These are phyloP conservation scores for Dryobota labecula DNA, from an alignment of 2,888 invertebrate genomes.

Conservation along the genomic window DNA sequence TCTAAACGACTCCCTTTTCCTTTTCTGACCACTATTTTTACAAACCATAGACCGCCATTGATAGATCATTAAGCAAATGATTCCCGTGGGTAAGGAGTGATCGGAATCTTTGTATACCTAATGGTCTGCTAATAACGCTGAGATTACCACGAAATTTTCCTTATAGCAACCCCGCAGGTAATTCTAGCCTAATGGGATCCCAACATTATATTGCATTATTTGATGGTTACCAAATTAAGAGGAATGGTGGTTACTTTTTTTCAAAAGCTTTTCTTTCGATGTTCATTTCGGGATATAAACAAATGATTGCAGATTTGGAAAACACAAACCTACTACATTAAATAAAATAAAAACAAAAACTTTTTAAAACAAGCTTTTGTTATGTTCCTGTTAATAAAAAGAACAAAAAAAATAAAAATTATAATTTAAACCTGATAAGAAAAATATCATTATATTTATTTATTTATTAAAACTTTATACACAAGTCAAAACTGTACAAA, in stretches of 20 bases:
- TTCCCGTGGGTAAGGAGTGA: conserved; percentile 59
- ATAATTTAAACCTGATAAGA: too few species aligned
- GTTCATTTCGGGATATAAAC: conserved; percentile 11
- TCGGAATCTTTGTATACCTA: conserved; percentile 64
- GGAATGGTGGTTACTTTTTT: conserved; percentile 16
- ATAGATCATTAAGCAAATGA: conserved; percentile 67
- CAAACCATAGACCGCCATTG: conserved; percentile 58
- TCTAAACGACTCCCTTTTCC: conserved; percentile 13
- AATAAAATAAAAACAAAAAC: too few species aligned
- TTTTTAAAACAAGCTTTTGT: too few species aligned
- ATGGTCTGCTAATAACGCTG: conserved; percentile 63
- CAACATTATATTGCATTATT: conserved; percentile 59
- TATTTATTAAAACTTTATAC: too few species aligned
- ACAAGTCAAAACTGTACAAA: too few species aligned
- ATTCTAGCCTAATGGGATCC: conserved; percentile 53
- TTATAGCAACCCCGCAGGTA: conserved; percentile 58
- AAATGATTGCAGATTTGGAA: conserved; percentile 7
- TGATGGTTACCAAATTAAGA: conserved; percentile 55
- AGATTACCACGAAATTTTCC: conserved; percentile 63
- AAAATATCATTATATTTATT: too few species aligned
- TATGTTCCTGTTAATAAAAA: too few species aligned
- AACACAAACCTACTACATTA: background rate
- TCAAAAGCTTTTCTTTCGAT: conserved; percentile 11
- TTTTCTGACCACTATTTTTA: conserved; percentile 42
- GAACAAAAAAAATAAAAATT: too few species aligned